phyloP scores from a whole-genome alignment of 2,888 invertebrate species.

The Spialia ferax region DNA sequence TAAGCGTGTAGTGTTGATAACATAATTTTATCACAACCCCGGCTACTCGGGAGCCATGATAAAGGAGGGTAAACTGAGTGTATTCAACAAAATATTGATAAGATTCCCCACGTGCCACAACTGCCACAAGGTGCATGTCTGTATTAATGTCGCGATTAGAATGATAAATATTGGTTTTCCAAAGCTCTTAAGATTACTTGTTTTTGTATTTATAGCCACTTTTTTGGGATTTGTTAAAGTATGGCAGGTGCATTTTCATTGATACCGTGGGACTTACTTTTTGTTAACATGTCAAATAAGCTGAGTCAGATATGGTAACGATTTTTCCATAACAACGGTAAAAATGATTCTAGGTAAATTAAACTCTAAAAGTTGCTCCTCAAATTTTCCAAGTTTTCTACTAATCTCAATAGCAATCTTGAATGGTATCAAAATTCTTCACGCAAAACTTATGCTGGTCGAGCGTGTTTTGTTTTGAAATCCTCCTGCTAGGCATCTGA shows the following conservation, averaged over 20 bases:
- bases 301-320: conserved; percentile 30
- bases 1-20: conserved; percentile 29
- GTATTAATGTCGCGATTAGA: conserved; percentile 58
- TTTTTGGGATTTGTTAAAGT: conserved; percentile 33
- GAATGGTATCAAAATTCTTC: no score
- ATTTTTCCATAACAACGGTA: neutral
- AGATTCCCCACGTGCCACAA: conserved; percentile 53
- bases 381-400: no score
- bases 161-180: conserved; percentile 66
- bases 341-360: no score
- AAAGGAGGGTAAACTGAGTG: conserved; percentile 18
- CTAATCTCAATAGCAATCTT: no score
- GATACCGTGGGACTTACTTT: conserved; percentile 13
- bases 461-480: no score
- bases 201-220: conserved; percentile 26
- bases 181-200: conserved; percentile 36
- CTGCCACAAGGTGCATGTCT: conserved; percentile 52
- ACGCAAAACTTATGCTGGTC: no score
- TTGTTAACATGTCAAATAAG: conserved; percentile 14
- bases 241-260: conserved; percentile 34
- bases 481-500: no score
- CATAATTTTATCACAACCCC: conserved; percentile 33
- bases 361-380: no score
- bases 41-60: conserved; percentile 23
- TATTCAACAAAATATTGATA: conserved; percentile 58